Evolutionary conservation across 92 coral and sea anemone genomes (phyloP), one percentile per base, ranked within the genome.

Genomic region (Metridium senile): DNA sequence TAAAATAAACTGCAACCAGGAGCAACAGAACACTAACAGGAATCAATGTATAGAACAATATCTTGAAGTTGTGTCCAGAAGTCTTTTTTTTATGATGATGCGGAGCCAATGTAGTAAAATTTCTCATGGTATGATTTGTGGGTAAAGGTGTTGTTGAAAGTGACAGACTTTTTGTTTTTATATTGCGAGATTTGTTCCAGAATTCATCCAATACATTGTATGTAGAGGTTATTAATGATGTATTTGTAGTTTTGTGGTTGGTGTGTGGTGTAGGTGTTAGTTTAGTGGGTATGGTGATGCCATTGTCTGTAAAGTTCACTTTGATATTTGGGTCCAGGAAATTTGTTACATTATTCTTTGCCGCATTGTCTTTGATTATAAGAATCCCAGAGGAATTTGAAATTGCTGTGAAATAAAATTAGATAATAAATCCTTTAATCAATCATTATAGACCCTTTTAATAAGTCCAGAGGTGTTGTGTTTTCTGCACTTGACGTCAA

Each of bases 11-110:
- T 16, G 74, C 62, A 68, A 83, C 45, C 22, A 83, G 25, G 8
- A 81, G 33, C 76, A 87, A 26, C 58, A 90, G 26, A 49, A 82
- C 84, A 11, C 95, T 85, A 32, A 72, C 32, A 0, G 95, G 95
- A 70, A 86, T 90, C 45, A 90, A 70, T 26, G 75, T 63, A 77
- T 86, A 90, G 43, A 58, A 52, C 33, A 90, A 84, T 18, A 90
- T 66, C 62, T 67, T 68, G 49, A 32, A 57, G 4, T 31, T 26
- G 34, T 62, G 70, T 74, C 80, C 79, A 46, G 72, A 78, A 33
- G 78, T 54, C 57, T 61, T 72, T 4, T 19, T n/a, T 30, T 2
- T 26, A 53, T 19, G 54, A 1, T 26, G 56, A n/a, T 83, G 51
- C 0, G 85, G 78, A 2, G 76, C 63, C 4, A 34, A 46, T 26